A percentile compares a stretch with the other conserved stretches of the same genome.
phyloP scores from a whole-genome alignment of 92 coral and sea anemone genomes.

The Galaxea fascicularis region DNA sequence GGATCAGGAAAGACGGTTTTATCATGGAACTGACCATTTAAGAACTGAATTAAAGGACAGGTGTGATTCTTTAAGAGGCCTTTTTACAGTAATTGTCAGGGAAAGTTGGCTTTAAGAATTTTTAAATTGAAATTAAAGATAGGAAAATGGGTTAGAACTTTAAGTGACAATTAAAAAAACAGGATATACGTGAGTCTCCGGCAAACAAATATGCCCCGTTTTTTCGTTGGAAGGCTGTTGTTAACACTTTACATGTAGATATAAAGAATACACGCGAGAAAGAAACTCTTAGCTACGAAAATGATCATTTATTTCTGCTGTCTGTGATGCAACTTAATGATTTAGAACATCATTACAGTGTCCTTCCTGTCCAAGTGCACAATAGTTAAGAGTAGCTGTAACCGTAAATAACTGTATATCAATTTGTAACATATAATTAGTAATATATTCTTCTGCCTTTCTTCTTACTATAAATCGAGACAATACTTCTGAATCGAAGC shows the following conservation, averaged over 20 bases:
- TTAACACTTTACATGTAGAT: neutral
- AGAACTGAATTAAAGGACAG: neutral
- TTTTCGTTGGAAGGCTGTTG: neutral
- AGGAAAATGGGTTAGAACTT: neutral
- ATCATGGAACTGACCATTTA: neutral
- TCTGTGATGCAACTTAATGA: neutral
- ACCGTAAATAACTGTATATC: neutral
- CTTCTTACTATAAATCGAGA: neutral
- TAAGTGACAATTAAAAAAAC: neutral
- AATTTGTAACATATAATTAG: neutral
- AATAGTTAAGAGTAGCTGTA: neutral
- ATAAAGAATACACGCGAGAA: neutral
- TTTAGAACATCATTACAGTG: neutral
- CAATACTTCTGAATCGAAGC: neutral
- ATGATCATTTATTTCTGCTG: neutral
- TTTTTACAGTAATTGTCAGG: neutral
- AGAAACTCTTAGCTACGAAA: neutral
- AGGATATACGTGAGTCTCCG: neutral
- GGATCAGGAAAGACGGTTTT: neutral
- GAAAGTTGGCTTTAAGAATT: neutral
- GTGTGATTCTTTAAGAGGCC: neutral
- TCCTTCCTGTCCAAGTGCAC: neutral
- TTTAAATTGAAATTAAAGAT: too few relatives aligned
- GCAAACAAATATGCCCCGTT: neutral
- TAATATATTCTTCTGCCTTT: neutral